Conservation (phyloP, 2,797 vertebrate species). For the Gephyroberyx darwinii region DNA sequence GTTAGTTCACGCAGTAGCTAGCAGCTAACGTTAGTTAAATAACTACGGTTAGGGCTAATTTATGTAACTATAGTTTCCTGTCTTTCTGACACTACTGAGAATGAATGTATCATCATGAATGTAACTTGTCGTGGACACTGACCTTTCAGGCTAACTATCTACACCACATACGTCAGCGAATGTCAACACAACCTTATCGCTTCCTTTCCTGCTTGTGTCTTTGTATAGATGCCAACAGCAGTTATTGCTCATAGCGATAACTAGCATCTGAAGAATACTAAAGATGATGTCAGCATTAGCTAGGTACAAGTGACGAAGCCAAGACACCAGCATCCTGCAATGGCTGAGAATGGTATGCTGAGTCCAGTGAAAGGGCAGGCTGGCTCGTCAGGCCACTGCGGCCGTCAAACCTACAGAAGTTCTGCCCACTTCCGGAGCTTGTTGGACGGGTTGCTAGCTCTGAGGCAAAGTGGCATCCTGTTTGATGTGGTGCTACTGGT, state of each 20-base stretch:
- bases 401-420: slow-evolving; percentile 87
- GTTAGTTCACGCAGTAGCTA: not conserved
- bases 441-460: slow-evolving; percentile 87
- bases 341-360: slow-evolving; percentile 84
- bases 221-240: not conserved
- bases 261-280: not conserved
- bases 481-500: slow-evolving; percentile 94
- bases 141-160: not conserved
- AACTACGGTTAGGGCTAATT: too few relatives aligned
- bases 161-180: not conserved
- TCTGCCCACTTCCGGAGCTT: slow-evolving; percentile 87
- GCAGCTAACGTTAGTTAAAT: not conserved
- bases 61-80: not conserved
- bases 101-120: not conserved
- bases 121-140: not conserved
- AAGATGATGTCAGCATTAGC: not conserved
- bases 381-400: slow-evolving; percentile 64
- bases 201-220: not conserved
- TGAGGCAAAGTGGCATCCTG: slow-evolving; percentile 87
- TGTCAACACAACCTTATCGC: not conserved
- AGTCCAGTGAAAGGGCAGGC: slow-evolving; percentile 70
- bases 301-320: slow-evolving; percentile 53
- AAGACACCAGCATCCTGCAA: slow-evolving; percentile 51
- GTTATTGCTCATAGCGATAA: not conserved
- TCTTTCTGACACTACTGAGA: not conserved